Conservation (phyloP, 2,113 vertebrate genomes). For the Castor canadensis region DNA sequence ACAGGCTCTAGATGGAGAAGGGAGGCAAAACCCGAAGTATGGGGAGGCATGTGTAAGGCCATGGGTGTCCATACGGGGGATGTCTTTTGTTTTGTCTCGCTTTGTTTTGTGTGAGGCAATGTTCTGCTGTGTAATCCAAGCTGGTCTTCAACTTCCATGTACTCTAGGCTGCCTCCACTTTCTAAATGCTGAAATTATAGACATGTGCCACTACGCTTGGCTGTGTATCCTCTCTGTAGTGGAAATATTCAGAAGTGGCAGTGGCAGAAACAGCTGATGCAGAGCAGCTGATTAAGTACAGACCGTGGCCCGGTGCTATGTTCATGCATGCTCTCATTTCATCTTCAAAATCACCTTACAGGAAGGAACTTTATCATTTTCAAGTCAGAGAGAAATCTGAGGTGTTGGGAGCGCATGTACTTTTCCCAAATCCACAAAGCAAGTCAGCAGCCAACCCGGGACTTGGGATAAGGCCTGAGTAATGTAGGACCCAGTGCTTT, state of each 20-base stretch:
- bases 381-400: not conserved
- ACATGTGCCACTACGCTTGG: too few relatives aligned
- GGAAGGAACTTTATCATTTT: not conserved
- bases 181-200: too few relatives aligned
- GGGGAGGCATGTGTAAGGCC: not conserved
- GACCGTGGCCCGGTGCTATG: not conserved
- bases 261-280: not conserved
- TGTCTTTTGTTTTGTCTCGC: too few relatives aligned
- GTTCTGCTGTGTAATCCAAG: too few relatives aligned
- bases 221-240: not conserved
- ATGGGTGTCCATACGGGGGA: too few relatives aligned
- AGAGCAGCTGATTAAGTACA: not conserved
- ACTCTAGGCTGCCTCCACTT: too few relatives aligned
- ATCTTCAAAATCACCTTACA: not conserved
- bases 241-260: not conserved
- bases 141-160: too few relatives aligned
- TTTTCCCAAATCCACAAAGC: not conserved
- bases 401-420: too few relatives aligned
- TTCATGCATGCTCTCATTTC: not conserved
- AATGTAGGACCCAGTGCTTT: too few relatives aligned
- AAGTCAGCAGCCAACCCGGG: not conserved
- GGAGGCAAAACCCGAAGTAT: not conserved
- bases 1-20: not conserved
- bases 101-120: too few relatives aligned
- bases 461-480: not conserved